Base-by-base conservation (phyloP, 35 echinoderm and acorn worm genomes). In the Chiridota heheva region DNA sequence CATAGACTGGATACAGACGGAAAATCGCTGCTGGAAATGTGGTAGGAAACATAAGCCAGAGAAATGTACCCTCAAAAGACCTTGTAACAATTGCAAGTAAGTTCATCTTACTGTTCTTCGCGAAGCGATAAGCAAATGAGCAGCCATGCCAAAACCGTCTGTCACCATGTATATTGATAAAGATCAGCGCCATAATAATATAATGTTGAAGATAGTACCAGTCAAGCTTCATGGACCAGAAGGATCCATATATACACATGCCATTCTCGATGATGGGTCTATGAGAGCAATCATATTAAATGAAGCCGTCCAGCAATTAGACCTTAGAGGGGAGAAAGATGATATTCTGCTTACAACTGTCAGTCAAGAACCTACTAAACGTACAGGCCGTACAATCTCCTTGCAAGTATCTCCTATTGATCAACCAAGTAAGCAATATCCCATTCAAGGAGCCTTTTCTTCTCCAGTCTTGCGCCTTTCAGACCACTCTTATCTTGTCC, bases 21-120 rank as follows among this genome's bases (percentile, higher is more conserved):
- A n/a, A n/a, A n/a, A n/a, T n/a, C n/a, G n/a, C n/a, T n/a, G n/a
- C n/a, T n/a, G n/a, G n/a, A n/a, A n/a, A n/a, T n/a, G n/a, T n/a
- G n/a, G n/a, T 7, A 4, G 55, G 1, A n/a, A 45, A 24, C 16
- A 18, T 7, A 8, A 53, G 32, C 7, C 25, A 76, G 42, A 6
- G 10, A 46, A 78, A 35, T 78, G 73, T 26, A 78, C 73, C 20
- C 35, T 58, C 8, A 17, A 53, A 35, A 78, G 59, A 31, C 43
- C 43, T 1, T 78, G 73, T 35, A 45, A 78, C 24, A 18, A 26
- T 17, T 78, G 73, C 51, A 53, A 45, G 6, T 26, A 78, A 35
- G 10, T 78, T 30, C 73, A 78, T 35, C 51, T 78, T 55, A 78
- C 73, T 6, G 26, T 78, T 5, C 51, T 78, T 37, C 73, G 59